phyloP scores from a whole-genome alignment of 1,140 invertebrate species.

The Zaprionus lachaisei region DNA sequence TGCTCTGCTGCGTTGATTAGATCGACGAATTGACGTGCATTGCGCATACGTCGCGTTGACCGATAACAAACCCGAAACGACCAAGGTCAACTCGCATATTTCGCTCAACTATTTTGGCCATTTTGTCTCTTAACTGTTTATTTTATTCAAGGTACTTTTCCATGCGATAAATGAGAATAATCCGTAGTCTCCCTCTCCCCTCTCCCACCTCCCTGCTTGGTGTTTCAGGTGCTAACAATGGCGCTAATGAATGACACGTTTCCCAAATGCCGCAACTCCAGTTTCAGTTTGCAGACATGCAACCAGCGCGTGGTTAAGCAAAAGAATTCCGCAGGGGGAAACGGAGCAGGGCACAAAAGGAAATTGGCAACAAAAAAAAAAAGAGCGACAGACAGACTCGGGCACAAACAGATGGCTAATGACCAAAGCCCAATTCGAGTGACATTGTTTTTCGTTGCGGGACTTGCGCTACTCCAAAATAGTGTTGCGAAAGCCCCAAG shows the following conservation, averaged over 20 bases:
- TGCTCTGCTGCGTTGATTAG: not conserved
- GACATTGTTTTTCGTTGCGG: constrained; percentile 4
- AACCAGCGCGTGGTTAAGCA: constrained; percentile 60
- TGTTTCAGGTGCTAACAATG: constrained; percentile 67
- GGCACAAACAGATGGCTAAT: constrained; percentile 22
- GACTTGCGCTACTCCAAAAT: not conserved
- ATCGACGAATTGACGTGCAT: constrained; percentile 5
- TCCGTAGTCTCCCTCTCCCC: not conserved
- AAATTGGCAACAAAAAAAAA: not conserved
- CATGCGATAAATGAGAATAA: constrained; percentile 34
- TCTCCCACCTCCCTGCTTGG: not conserved
- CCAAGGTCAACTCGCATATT: not conserved
- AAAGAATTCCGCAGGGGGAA: not conserved
- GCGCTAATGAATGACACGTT: constrained; percentile 76
- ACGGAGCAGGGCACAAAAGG: not conserved
- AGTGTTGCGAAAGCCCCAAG: too few species aligned
- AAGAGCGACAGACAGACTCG: not conserved
- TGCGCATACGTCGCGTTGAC: constrained; percentile 2
- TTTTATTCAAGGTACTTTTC: constrained; percentile 55
- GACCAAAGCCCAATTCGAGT: constrained; percentile 9
- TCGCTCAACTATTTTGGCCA: not conserved
- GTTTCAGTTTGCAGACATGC: constrained; percentile 55
- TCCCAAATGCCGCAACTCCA: constrained; percentile 29
- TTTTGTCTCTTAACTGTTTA: not conserved
- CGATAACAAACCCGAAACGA: not conserved